Base-by-base conservation (phyloP, 2,113 vertebrate species). In the Microcebus murinus region DNA sequence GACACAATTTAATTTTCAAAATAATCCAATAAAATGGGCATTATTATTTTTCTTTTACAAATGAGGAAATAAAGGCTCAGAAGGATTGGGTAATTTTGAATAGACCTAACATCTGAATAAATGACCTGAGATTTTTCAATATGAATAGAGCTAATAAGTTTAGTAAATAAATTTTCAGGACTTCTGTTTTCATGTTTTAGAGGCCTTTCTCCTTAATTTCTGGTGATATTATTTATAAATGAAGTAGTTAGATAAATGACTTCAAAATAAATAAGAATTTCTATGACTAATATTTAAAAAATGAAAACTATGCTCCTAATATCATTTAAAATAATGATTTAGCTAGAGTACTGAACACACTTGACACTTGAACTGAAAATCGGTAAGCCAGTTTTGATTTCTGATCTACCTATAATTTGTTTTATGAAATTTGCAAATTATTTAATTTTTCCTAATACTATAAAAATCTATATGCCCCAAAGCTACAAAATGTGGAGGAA, bases 41-140 rank as follows among this genome's bases (percentile, higher is more conserved):
- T 87, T 95, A 73, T 67, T 95, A 74, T 91, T 95, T 92, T 95
- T 87, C 18, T 68, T 90, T 86, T 59, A 91, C 25, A 92, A 92
- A 92, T 65, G 39, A 94, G 80, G 39, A 93, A 81, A 57, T 93
- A 80, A 71, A 93, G 29, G 31, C 42, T 93, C 79, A 77, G 70
- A 93, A 95, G 45, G 34, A 80, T 57, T 61, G 70, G 39, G 8
- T 55, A 68, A 83, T 12, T 91, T 73, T 79, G n/a, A 92, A 61
- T 27, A 92, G 42, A 73, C 0, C 36, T 34, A 81, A 15, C 77
- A 9, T 74, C 63, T 87, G 52, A 84, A 76, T 80, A 79, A 68
- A 55, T 87, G 15, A 55, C 45, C 59, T 59, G 36, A 45, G 31
- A 27, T 4, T 90, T 90, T 87, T 34, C 14, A 84, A 50, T 11